Percentiles rank a stretch among this genome's conserved stretches.
phyloP scores from a whole-genome alignment of 2,797 vertebrate species.

The Pyrocephalus nanus region DNA sequence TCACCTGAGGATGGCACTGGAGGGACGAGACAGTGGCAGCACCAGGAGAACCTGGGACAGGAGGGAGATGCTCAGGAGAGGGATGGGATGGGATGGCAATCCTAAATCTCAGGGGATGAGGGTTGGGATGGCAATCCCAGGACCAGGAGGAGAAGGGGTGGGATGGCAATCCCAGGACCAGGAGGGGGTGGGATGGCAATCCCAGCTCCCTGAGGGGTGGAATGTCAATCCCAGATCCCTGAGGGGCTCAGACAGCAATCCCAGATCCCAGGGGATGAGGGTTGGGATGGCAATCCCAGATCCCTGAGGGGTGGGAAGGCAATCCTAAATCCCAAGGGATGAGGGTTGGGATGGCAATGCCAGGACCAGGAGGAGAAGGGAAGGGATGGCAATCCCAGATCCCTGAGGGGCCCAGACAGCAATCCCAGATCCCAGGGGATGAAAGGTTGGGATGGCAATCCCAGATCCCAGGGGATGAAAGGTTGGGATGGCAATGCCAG shows the following conservation, averaged over 20 bases:
- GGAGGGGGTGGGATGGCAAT: not conserved
- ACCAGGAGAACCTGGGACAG: not conserved
- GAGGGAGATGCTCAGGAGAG: not conserved
- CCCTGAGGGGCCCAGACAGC: too few relatives aligned
- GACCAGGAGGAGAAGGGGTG: too few relatives aligned
- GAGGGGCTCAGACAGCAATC: too few relatives aligned
- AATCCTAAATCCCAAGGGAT: not conserved
- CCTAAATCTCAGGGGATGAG: too few relatives aligned
- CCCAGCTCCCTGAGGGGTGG: too few relatives aligned
- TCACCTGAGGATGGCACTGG: not conserved
- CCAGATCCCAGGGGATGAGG: not conserved
- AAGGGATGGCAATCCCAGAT: too few relatives aligned
- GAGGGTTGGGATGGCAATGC: too few relatives aligned
- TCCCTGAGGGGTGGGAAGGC: not conserved
- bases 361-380: too few relatives aligned
- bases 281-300: not conserved
- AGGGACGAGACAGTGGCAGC: not conserved
- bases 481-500: too few relatives aligned
- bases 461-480: too few relatives aligned
- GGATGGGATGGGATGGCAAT: not conserved
- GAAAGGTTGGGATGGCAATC: too few relatives aligned
- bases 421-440: not conserved
- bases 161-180: not conserved
- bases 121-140: not conserved
- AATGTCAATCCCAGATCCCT: too few relatives aligned